Evolutionary conservation across 23 tunicate species (phyloP).

Genomic region (Diplosoma virens): DNA sequence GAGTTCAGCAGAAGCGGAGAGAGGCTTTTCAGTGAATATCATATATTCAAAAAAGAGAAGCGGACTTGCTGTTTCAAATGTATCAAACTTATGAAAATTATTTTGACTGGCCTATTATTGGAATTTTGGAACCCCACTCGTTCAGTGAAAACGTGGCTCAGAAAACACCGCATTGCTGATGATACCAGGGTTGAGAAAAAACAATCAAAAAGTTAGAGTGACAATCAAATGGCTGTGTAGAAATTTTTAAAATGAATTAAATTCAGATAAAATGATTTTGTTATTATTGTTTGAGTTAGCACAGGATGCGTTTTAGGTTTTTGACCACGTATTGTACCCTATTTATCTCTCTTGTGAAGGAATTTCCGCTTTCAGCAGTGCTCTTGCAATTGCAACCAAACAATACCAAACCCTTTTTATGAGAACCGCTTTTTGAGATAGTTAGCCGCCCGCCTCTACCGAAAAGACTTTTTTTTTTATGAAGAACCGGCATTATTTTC

Average conservation of each 20-base stretch:
- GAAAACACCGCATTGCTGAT: too few relatives aligned
- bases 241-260: background rate
- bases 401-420: background rate
- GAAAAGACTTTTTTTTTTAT: background rate
- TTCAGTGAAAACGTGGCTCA: background rate
- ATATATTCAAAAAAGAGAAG: background rate
- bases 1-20: too few relatives aligned
- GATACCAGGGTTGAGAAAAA: background rate
- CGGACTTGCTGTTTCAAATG: background rate
- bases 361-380: background rate
- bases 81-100: background rate
- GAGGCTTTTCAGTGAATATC: background rate
- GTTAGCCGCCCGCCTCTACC: background rate
- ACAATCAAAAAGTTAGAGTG: background rate
- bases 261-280: background rate
- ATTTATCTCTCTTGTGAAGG: background rate
- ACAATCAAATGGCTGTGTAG: background rate
- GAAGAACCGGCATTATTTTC: background rate
- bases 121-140: background rate
- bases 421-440: background rate
- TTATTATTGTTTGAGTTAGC: background rate
- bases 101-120: background rate
- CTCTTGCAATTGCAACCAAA: background rate
- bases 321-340: background rate
- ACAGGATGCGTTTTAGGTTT: background rate